Conservation (phyloP, 1,140 invertebrate species). For the Mercenaria mercenaria region DNA sequence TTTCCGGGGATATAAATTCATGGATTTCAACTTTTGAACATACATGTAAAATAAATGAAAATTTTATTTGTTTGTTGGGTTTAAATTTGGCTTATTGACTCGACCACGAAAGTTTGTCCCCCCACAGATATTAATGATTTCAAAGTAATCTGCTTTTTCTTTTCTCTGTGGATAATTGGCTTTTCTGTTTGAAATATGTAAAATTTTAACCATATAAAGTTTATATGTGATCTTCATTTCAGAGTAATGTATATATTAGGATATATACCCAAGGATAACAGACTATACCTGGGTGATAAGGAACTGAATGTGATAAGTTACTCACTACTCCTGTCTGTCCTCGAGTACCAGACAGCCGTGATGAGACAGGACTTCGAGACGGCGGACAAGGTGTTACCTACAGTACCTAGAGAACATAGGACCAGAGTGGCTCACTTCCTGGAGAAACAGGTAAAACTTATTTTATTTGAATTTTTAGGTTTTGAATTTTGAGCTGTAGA, state of each 20-base stretch:
- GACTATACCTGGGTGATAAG: slow-evolving; percentile 98
- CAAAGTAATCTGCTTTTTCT: too few species aligned
- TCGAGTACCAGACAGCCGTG: slow-evolving; percentile 99
- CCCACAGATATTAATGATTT: too few species aligned
- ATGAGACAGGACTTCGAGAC: slow-evolving; percentile 99
- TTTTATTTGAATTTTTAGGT: slow-evolving; percentile 89
- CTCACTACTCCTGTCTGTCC: slow-evolving; percentile 93
- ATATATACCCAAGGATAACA: slow-evolving; percentile 98
- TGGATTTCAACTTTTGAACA: too few species aligned
- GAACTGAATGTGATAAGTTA: slow-evolving; percentile 98
- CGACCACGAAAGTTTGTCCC: too few species aligned
- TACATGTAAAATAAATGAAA: too few species aligned
- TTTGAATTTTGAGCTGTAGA: slow-evolving; percentile 99
- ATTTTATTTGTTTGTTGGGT: too few species aligned
- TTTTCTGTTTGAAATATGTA: too few species aligned
- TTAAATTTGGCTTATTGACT: too few species aligned
- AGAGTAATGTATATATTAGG: slow-evolving; percentile 95
- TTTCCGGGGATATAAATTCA: too few species aligned
- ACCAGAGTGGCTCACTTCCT: slow-evolving; percentile 99
- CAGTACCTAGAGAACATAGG: slow-evolving; percentile 97
- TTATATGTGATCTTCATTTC: too few species aligned
- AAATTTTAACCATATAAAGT: too few species aligned
- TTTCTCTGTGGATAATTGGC: too few species aligned
- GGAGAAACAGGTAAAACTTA: slow-evolving; percentile 94
- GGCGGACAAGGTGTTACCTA: slow-evolving; percentile 97